Conservation (phyloP, 1,140 invertebrate genomes). For the Atta colombica region DNA sequence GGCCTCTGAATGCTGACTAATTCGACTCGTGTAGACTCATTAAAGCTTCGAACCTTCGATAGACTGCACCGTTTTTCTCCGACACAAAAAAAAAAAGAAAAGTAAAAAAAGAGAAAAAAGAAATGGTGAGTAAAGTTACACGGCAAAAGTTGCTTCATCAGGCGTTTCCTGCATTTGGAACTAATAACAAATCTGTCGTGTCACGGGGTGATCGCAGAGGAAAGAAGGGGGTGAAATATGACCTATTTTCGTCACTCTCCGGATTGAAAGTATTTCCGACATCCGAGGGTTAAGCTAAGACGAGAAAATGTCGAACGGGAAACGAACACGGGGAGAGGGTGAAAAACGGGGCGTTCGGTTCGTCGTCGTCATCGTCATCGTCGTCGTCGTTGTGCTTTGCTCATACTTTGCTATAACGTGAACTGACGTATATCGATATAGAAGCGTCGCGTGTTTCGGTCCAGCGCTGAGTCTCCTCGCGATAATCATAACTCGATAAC, state of each 20-base stretch:
- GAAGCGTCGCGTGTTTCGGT: conserved; percentile 53
- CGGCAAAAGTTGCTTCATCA: conserved; percentile 50
- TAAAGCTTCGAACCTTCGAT: conserved; percentile 25
- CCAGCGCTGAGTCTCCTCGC: conserved; percentile 38
- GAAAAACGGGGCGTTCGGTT: conserved; percentile 23
- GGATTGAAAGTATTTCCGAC: conserved; percentile 64
- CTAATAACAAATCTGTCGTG: conserved; percentile 60
- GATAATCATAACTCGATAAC: conserved; percentile 52
- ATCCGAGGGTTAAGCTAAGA: conserved; percentile 57
- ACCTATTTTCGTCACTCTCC: conserved; percentile 59
- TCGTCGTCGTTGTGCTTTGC: neutral
- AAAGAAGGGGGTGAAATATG: conserved; percentile 37
- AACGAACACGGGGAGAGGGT: conserved; percentile 14
- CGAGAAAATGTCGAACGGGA: conserved; percentile 55
- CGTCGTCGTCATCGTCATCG: neutral
- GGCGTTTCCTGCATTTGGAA: conserved; percentile 57
- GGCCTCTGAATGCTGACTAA: neutral
- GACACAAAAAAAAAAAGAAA: neutral
- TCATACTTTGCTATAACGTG: conserved; percentile 38
- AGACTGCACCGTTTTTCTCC: conserved; percentile 2
- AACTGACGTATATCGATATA: conserved; percentile 52
- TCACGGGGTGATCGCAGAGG: neutral
- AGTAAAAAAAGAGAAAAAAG: neutral
- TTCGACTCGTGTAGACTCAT: conserved; percentile 21
- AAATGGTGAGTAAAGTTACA: conserved; percentile 18